Evolutionary conservation across 1,140 invertebrate genomes (phyloP), one percentile per base, ranked within the genome.

Genomic region (Formica selysi): DNA sequence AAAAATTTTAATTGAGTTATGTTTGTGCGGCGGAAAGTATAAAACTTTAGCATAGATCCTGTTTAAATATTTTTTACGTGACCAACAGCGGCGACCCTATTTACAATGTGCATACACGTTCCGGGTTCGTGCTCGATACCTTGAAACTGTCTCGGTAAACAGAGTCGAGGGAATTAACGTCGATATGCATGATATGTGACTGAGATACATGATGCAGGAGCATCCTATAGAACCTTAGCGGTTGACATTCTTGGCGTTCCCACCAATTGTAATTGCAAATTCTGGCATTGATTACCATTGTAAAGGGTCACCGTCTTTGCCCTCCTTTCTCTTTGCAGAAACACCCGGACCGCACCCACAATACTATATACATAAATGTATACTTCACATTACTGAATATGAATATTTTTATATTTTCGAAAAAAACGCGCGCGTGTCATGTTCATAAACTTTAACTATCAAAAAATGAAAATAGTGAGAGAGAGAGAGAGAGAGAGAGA

Each of bases 181-280:
- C 54, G 79, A 83, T 83, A 83, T 74, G 54, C 38, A n/a, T 36
- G 79, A 83, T 73, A 74, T 83, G 68, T 83, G 79, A 83, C 38
- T 48, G 54, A 73, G 68, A 83, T 73, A 83, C 79, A 57, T 74
- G 68, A 74, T 83, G 54, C n/a, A 36, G 41, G 41, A 44, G 26
- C 41, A 29, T 26, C 26, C 2, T 74, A 57, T 73, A 32, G 79
- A 74, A 62, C 32, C 32, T 32, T 32, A 32, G 36, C 78, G 6
- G 36, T 57, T 61, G 54, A 62, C 68, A 83, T 83, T 83, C 68
- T 83, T 83, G 67, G 57, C 68, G 32, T 85, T 70, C 44, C 65
- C 19, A 36, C n/a, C 65, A 44, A n/a, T 90, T 90, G 67, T 76
- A 86, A 85, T 90, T 90, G 88, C 87, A 90, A 90, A 90, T 90